Conservation (phyloP, 1,140 invertebrate genomes). For the Drosophila fuyamai region DNA sequence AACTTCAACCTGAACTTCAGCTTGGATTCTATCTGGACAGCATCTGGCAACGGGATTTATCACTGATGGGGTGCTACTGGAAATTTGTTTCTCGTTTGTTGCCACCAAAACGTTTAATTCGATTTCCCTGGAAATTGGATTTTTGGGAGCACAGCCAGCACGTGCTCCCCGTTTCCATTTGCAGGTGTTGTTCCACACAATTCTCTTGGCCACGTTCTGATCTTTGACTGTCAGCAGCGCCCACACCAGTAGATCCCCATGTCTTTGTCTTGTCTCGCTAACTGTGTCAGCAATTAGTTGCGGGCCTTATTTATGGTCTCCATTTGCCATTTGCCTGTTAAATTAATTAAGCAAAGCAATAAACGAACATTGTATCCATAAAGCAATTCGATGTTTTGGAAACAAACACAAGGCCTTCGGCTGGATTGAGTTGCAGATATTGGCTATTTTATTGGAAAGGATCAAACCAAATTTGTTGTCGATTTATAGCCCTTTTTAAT, state of each 20-base stretch:
- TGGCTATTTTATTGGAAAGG: not conserved
- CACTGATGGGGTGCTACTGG: conserved; percentile 62
- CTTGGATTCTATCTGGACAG: conserved; percentile 35
- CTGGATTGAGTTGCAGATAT: not conserved
- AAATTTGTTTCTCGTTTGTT: conserved; percentile 51
- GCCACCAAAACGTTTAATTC: conserved; percentile 7
- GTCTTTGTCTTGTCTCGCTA: conserved; percentile 69
- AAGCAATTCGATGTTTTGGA: conserved; percentile 31
- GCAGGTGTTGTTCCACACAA: conserved; percentile 61
- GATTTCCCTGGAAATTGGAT: conserved; percentile 51
- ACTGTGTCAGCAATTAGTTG: conserved; percentile 82
- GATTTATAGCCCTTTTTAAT: too few species aligned
- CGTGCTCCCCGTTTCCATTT: conserved; percentile 52
- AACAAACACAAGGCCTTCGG: conserved; percentile 28
- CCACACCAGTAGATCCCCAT: conserved; percentile 57
- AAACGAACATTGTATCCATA: conserved; percentile 30
- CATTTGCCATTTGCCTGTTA: conserved; percentile 74
- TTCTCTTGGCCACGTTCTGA: conserved; percentile 51
- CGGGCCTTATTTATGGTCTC: conserved; percentile 72
- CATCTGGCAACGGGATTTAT: conserved; percentile 64
- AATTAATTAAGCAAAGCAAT: conserved; percentile 62
- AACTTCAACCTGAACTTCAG: conserved; percentile 29
- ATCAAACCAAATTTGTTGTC: too few species aligned
- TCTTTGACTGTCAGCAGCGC: conserved; percentile 72
- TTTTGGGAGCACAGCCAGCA: conserved; percentile 39